Conservation (phyloP, 2,113 vertebrate genomes). For the Lampris incognitus region DNA sequence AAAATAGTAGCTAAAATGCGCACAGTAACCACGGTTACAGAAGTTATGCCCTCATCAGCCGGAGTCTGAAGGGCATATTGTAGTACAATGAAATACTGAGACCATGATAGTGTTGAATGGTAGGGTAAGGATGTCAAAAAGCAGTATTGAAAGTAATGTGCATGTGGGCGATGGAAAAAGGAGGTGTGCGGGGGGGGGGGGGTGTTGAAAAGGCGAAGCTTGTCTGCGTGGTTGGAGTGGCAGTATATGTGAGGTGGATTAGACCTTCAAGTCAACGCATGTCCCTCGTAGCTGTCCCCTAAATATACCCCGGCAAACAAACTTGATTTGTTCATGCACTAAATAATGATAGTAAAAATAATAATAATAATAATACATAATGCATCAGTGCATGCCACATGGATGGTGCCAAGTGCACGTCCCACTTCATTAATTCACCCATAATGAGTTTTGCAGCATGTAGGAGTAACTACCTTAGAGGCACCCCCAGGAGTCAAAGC, state of each 20-base stretch:
- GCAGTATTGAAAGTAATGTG: constrained; percentile 1
- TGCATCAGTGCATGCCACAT: constrained; percentile 73
- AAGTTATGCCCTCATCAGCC: constrained; percentile 11
- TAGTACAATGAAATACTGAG: constrained; percentile 29
- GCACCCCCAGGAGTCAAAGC: constrained; percentile 68
- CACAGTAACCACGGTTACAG: too few relatives aligned
- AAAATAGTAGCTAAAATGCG: too few relatives aligned
- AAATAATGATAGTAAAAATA: constrained; percentile 49
- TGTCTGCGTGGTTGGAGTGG: too few relatives aligned
- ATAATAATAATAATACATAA: constrained; percentile 75
- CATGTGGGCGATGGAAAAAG: not conserved
- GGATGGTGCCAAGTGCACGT: constrained; percentile 74
- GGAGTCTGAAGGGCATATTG: constrained; percentile 42
- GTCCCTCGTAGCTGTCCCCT: constrained; percentile 33
- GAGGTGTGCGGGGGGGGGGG: too few relatives aligned
- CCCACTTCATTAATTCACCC: constrained; percentile 82
- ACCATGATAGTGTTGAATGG: too few relatives aligned
- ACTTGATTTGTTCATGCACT: constrained; percentile 57
- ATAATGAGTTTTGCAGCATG: constrained; percentile 80
- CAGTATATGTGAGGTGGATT: not conserved
- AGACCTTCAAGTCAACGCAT: constrained; percentile 30
- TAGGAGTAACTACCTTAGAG: constrained; percentile 76
- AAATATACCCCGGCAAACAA: constrained; percentile 45
- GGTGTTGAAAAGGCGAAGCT: too few relatives aligned
- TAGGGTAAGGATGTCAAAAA: too few relatives aligned